Conservation (phyloP, 2,888 invertebrate species). For the Eucera pruinosa region DNA sequence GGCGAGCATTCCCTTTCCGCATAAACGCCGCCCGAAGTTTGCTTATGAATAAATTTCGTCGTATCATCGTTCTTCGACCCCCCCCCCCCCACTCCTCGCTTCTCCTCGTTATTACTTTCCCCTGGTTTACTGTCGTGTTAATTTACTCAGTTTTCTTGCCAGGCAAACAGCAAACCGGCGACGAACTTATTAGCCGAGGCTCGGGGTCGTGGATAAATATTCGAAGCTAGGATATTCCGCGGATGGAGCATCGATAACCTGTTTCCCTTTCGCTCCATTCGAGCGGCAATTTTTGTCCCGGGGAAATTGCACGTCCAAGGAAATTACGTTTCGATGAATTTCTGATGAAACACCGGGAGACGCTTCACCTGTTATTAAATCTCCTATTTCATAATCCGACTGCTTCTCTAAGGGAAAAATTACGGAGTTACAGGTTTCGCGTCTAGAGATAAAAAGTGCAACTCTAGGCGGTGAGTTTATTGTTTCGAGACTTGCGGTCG, state of each 20-base stretch:
- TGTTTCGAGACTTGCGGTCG: too few relatives aligned
- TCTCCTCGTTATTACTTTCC: conserved; percentile 24
- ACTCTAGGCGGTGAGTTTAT: too few relatives aligned
- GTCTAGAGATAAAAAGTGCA: too few relatives aligned
- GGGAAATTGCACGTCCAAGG: conserved; percentile 10
- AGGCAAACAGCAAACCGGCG: neutral
- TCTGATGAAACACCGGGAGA: neutral
- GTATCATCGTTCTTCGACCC: conserved; percentile 66
- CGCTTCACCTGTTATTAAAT: neutral
- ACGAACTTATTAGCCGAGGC: conserved; percentile 9
- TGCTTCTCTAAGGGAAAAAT: too few relatives aligned
- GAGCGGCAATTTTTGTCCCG: neutral
- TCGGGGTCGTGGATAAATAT: neutral
- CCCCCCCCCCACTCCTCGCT: conserved; percentile 21
- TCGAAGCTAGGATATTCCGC: neutral
- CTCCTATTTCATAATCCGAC: neutral
- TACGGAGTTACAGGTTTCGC: too few relatives aligned
- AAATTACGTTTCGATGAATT: conserved; percentile 13
- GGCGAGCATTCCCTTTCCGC: conserved; percentile 48
- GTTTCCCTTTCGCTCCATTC: neutral
- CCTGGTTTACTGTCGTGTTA: conserved; percentile 33
- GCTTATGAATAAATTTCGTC: conserved; percentile 77
- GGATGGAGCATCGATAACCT: conserved; percentile 9
- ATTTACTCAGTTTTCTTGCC: conserved; percentile 28
- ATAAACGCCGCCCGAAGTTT: conserved; percentile 66